Evolutionary conservation across 2,797 vertebrate species (phyloP).

Genomic region (Enteromius unitaeniatus): DNA sequence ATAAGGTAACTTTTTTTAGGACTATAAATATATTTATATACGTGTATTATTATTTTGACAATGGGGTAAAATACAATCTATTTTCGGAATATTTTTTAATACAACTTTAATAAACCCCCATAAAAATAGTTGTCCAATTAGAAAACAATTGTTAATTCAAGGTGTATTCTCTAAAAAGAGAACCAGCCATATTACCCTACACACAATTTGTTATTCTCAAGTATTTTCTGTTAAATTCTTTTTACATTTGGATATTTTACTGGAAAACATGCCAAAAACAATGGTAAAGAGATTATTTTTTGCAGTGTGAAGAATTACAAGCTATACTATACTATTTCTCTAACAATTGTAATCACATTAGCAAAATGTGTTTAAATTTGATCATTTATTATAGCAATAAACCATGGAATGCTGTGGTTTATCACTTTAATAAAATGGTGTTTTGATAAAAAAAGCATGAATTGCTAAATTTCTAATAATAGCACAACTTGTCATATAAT

Average conservation of each 20-base stretch:
- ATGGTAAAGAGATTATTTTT: background rate
- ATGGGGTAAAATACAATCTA: background rate
- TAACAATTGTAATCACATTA: background rate
- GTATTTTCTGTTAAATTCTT: background rate
- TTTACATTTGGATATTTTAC: background rate
- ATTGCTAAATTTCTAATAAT: background rate
- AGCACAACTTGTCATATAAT: background rate
- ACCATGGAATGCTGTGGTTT: background rate
- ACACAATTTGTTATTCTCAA: background rate
- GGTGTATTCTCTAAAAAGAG: background rate
- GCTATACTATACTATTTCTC: background rate
- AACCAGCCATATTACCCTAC: background rate
- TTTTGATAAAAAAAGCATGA: background rate
- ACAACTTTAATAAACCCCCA: too few species aligned
- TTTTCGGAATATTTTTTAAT: background rate
- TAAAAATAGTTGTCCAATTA: background rate
- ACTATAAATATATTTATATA: too few species aligned
- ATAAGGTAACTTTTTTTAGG: too few species aligned
- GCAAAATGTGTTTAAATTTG: background rate
- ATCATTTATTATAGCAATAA: background rate
- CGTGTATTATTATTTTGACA: background rate
- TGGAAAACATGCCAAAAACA: constrained; percentile 5
- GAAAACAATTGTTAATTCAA: background rate
- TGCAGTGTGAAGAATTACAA: background rate
- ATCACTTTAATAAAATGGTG: background rate